A percentile compares a stretch with the other conserved stretches of the same genome.
These are phyloP conservation scores for Diphyllodes magnificus DNA, from an alignment of 2,113 vertebrate genomes.

Conservation along the genomic window DNA sequence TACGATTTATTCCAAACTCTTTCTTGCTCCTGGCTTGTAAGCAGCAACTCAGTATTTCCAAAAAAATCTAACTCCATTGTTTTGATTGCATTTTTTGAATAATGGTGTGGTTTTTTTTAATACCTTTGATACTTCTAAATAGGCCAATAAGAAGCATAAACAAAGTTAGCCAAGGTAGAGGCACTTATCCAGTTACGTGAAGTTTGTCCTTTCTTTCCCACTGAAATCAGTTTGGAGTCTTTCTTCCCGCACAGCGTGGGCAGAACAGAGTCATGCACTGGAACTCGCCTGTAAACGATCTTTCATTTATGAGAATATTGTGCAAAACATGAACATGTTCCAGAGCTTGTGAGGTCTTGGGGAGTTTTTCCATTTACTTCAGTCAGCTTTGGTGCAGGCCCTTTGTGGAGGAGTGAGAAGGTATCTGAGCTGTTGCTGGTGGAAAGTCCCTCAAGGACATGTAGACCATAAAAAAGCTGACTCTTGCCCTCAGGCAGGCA, in stretches of 20 bases:
- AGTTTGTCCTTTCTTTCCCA: not conserved
- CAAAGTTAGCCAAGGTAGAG: not conserved
- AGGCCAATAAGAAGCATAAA: not conserved
- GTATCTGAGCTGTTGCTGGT: not conserved
- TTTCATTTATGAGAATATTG: not conserved
- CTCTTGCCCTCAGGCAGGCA: not conserved
- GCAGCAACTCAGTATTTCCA: not conserved
- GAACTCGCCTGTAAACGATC: not conserved
- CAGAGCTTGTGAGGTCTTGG: not conserved
- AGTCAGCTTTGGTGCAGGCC: not conserved
- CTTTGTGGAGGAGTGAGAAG: not conserved
- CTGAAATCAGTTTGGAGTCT: not conserved
- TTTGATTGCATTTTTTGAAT: slow-evolving; percentile 21
- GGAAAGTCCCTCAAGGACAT: not conserved
- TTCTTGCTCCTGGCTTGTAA: not conserved
- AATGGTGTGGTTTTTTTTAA: not conserved
- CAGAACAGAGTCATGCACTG: not conserved
- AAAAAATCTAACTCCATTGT: not conserved
- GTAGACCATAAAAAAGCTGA: not conserved
- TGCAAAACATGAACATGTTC: not conserved
- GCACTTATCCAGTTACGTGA: not conserved
- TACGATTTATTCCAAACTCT: not conserved
- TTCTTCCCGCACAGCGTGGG: not conserved
- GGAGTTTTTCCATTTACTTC: not conserved
- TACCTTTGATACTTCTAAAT: not conserved